Conservation (phyloP, 1,140 invertebrate genomes). For the Heliconius hewitsoni region DNA sequence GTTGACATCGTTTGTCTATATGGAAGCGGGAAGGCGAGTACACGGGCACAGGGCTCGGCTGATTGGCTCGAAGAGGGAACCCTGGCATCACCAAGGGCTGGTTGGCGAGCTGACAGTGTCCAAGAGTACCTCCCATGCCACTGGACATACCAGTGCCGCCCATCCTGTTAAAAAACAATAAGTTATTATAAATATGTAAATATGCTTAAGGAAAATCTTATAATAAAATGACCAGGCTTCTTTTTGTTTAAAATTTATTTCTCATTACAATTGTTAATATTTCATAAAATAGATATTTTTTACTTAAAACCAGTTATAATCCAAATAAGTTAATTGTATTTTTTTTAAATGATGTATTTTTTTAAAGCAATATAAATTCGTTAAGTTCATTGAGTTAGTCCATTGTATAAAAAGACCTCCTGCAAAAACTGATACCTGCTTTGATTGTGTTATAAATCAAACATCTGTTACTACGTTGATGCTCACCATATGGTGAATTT, state of each 20-base stretch:
- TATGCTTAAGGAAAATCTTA: not conserved
- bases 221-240: not conserved
- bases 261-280: not conserved
- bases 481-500: conserved; percentile 67
- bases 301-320: not conserved
- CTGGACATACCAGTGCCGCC: conserved; percentile 74
- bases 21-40: conserved; percentile 95
- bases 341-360: too few species aligned
- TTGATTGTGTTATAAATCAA: conserved; percentile 20
- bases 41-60: conserved; percentile 86
- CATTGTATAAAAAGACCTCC: not conserved
- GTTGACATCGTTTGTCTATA: conserved; percentile 95
- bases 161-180: conserved; percentile 58
- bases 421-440: conserved; percentile 17
- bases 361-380: too few species aligned
- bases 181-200: too few species aligned
- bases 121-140: conserved; percentile 70
- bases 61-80: conserved; percentile 87
- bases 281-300: not conserved
- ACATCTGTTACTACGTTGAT: conserved; percentile 68
- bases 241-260: not conserved
- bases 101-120: conserved; percentile 82
- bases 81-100: conserved; percentile 90
- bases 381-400: too few species aligned
- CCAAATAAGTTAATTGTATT: too few species aligned